Evolutionary conservation across 2,797 vertebrate species (phyloP).

Genomic region (Chiloscyllium punctatum): DNA sequence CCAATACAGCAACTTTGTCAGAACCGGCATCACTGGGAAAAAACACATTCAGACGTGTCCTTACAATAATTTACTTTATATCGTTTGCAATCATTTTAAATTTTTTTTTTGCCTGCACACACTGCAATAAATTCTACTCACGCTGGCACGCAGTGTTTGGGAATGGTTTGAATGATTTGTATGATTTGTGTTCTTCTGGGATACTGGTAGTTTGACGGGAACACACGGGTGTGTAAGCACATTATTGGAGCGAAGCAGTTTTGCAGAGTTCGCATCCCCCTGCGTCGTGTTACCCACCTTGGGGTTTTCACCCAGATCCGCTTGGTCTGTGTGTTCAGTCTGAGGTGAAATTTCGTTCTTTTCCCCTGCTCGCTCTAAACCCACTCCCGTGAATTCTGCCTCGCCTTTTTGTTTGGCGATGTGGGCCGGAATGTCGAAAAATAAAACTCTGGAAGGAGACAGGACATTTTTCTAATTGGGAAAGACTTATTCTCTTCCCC

Average conservation of each 20-base stretch:
- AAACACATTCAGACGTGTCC: not conserved
- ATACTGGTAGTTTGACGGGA: not conserved
- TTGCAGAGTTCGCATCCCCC: not conserved
- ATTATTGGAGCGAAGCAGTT: not conserved
- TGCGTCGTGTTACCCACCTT: not conserved
- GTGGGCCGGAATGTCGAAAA: not conserved
- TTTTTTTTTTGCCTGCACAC: not conserved
- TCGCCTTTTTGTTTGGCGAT: not conserved
- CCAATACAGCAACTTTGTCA: not conserved
- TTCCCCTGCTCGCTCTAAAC: not conserved
- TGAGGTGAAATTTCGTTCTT: not conserved
- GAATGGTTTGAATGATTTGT: not conserved
- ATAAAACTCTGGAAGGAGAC: not conserved
- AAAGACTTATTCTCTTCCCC: no score
- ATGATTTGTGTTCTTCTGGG: not conserved
- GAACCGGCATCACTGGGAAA: not conserved
- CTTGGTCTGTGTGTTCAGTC: not conserved
- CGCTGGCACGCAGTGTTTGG: not conserved
- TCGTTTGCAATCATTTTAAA: not conserved
- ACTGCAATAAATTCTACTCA: not conserved
- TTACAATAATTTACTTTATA: no score
- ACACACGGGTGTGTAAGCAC: not conserved
- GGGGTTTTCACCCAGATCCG: not conserved
- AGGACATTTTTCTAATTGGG: not conserved
- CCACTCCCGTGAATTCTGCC: no score